Conservation (phyloP, 2,113 vertebrate species). For the Orcinus orca region DNA sequence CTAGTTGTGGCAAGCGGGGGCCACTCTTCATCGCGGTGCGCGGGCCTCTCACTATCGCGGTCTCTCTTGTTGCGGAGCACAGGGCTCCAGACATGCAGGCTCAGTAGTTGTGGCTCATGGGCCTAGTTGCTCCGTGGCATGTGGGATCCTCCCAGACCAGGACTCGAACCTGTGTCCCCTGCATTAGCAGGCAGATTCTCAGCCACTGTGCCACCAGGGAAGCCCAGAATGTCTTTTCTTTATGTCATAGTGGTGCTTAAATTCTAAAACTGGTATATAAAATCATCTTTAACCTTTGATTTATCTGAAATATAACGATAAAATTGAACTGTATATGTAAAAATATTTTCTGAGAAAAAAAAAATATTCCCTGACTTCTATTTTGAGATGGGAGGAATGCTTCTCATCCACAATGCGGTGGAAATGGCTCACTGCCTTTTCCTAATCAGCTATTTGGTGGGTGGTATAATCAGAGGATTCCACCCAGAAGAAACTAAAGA, state of each 20-base stretch:
- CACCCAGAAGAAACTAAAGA: background rate
- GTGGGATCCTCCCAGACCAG: too few relatives aligned
- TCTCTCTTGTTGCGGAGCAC: too few relatives aligned
- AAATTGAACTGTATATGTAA: background rate
- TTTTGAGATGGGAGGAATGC: background rate
- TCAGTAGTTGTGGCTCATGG: too few relatives aligned
- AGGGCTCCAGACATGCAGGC: too few relatives aligned
- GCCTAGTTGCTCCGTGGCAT: too few relatives aligned
- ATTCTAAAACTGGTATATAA: background rate
- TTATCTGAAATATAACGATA: constrained; percentile 18
- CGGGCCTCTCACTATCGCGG: too few relatives aligned
- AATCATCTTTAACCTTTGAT: background rate
- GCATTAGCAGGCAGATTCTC: too few relatives aligned
- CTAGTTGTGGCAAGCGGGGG: too few relatives aligned
- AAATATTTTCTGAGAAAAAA: background rate
- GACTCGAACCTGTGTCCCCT: too few relatives aligned
- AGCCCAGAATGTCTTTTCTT: background rate
- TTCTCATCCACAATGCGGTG: background rate
- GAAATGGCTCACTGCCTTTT: background rate
- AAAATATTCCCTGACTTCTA: background rate
- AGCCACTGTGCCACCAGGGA: too few relatives aligned
- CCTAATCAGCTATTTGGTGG: background rate
- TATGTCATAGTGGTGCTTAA: background rate
- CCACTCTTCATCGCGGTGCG: too few relatives aligned
- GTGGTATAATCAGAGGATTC: background rate